These are phyloP conservation scores for Caenorhabditis doughertyi DNA, from an alignment of 2,888 invertebrate genomes.

Conservation along the genomic window DNA sequence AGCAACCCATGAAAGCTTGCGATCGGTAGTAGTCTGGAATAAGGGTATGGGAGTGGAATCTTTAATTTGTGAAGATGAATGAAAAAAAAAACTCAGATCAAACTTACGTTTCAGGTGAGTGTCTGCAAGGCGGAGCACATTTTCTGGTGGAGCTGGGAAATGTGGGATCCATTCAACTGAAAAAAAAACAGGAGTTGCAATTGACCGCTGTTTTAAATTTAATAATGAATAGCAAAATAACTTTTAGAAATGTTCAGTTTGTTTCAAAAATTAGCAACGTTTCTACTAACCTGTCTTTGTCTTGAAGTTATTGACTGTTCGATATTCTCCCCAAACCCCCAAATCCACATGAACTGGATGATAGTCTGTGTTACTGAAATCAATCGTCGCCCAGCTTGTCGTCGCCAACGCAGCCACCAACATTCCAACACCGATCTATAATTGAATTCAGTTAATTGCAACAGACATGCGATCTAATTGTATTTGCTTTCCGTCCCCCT, in stretches of 20 bases:
- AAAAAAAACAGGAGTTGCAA: too few relatives aligned
- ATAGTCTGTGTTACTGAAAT: slow-evolving; percentile 76
- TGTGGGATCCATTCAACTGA: slow-evolving; percentile 82
- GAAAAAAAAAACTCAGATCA: neutral
- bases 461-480: slow-evolving; percentile 17
- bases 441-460: slow-evolving; percentile 26
- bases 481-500: slow-evolving; percentile 19
- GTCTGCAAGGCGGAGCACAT: slow-evolving; percentile 78
- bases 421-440: slow-evolving; percentile 75
- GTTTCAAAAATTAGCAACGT: too few relatives aligned
- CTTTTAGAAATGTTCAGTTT: too few relatives aligned
- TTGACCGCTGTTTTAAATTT: neutral
- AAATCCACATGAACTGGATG: slow-evolving; percentile 76
- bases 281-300: slow-evolving; percentile 29
- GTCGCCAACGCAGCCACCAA: slow-evolving; percentile 76
- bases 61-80: neutral
- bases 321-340: slow-evolving; percentile 82
- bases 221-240: neutral
- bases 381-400: slow-evolving; percentile 78
- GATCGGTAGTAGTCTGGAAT: slow-evolving; percentile 81
- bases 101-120: slow-evolving; percentile 79
- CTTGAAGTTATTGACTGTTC: slow-evolving; percentile 68
- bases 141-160: slow-evolving; percentile 80
- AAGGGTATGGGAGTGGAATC: neutral
- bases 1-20: slow-evolving; percentile 79